Conservation (phyloP, 2,113 vertebrate genomes). For the Columbina picui region DNA sequence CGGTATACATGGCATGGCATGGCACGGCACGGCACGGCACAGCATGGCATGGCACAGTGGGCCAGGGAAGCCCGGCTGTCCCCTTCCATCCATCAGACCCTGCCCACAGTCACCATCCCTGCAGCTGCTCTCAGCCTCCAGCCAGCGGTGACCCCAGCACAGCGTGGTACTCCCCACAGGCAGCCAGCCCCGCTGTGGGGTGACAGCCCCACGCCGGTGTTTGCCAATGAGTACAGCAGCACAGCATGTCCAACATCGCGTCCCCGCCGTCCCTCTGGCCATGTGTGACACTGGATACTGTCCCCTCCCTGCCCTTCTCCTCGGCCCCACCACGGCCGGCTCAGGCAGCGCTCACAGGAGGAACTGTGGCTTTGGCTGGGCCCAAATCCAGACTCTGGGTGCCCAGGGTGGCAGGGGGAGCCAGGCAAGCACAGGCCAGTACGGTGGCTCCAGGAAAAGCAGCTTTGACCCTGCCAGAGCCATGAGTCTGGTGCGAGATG, state of each 20-base stretch:
- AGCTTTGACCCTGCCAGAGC: rapidly evolving
- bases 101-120: not conserved
- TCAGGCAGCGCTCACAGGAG: not conserved
- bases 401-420: not conserved
- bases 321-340: rapidly evolving
- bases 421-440: rapidly evolving
- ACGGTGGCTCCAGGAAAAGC: not conserved
- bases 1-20: rapidly evolving
- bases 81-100: not conserved
- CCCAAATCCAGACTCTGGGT: not conserved
- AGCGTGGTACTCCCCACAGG: rapidly evolving
- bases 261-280: rapidly evolving
- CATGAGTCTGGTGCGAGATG: rapidly evolving
- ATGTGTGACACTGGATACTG: rapidly evolving
- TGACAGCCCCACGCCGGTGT: rapidly evolving
- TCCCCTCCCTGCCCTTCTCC: not conserved
- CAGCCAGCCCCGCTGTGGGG: not conserved
- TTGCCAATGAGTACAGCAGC: not conserved
- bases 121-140: rapidly evolving
- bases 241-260: not conserved
- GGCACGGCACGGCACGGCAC: too few relatives aligned
- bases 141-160: rapidly evolving
- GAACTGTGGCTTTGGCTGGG: not conserved
- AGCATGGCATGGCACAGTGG: not conserved
- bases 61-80: not conserved